Evolutionary conservation across 2,113 vertebrate species (phyloP), one percentile per base, ranked within the genome.

Genomic region (Dasyornis broadbenti): DNA sequence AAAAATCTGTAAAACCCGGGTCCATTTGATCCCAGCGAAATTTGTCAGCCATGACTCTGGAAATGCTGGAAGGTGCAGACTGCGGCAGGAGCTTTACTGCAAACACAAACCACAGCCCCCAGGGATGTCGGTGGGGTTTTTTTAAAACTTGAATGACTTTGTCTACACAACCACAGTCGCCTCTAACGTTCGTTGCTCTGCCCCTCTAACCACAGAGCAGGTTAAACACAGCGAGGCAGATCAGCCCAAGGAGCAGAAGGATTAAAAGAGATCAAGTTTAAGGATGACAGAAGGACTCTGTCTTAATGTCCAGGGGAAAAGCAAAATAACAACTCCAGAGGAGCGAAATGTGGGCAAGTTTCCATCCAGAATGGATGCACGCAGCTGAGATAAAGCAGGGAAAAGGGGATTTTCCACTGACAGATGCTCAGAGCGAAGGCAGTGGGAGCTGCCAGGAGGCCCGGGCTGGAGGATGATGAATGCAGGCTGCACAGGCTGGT

Each of bases 71-170:
- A 76, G 31, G 56, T 2, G 24, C 1, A 2, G 61, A 3, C 33
- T 19, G 12, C 42, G 33, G 15, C 0, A 19, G 44, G 23, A 72
- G 35, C 40, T 60, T 31, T 14, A 5, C 12, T 37, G 17, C 72
- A 17, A 53, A 39, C 18, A 27, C 44, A 40, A 7, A 23, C 8
- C 49, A 15, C 49, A 42, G 19, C 15, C 12, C 27, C 24, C 24
- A 1, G 5, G 13, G 24, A 3, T 27, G 15, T 2, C 33, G 11
- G 3, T 2, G 14, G 15, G 30, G 6, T 0, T 9, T 9, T 12
- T 40, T 21, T 37, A 13, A 6, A 35, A 39, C 39, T 53, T 20
- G 2, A 56, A 53, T 68, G 18, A 17, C 49, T 65, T 45, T 80
- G 42, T 19, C 56, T n/a, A 6, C 33, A 80, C 39, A 81, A 9